Evolutionary conservation across 1,140 invertebrate genomes (phyloP), one percentile per base, ranked within the genome.

Genomic region (Panonychus citri): DNA sequence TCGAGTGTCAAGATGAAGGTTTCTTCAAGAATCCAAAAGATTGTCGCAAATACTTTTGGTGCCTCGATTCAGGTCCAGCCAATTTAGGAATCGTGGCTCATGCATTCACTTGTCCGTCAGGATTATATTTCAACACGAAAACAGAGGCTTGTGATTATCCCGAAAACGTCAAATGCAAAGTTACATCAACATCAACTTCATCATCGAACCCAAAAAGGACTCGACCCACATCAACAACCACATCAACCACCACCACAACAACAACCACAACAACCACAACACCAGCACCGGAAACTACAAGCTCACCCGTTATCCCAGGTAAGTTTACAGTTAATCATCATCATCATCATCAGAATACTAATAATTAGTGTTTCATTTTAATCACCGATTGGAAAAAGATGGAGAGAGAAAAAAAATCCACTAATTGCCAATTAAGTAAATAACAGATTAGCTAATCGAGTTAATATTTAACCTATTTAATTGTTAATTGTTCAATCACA

Each of bases 11-110:
- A 64, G 85, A 90, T 59, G 87, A 91, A 74, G 87, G 87, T 42
- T 93, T 93, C 70, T 91, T 81, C 70, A 79, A 81, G n/a, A 85
- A 93, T 71, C 85, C 86, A 1, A 75, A 81, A 34, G 85, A 90
- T 65, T 93, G 87, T 68, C 86, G 87, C 66, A 90, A 90, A 66
- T 93, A 93, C 64, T 91, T 86, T 69, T 90, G 86, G 86, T 93
- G 87, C 68, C 69, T 91, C 46, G 83, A 87, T 61, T 85, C 82
- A 64, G 85, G 85, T 2, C 82, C 85, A 0, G 82, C 85, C 7
- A 82, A 86, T 59, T 72, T 88, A 28, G 87, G 86, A 48, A 55
- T 60, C 48, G 83, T 91, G 21, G 84, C 85, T 10, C 85, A 91
- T 73, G 82, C 86, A 63, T 93, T 93, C 65, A 90, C 85, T 3